Evolutionary conservation across 2,888 invertebrate species (phyloP).

Genomic region (Dicyrtoma fusca): DNA sequence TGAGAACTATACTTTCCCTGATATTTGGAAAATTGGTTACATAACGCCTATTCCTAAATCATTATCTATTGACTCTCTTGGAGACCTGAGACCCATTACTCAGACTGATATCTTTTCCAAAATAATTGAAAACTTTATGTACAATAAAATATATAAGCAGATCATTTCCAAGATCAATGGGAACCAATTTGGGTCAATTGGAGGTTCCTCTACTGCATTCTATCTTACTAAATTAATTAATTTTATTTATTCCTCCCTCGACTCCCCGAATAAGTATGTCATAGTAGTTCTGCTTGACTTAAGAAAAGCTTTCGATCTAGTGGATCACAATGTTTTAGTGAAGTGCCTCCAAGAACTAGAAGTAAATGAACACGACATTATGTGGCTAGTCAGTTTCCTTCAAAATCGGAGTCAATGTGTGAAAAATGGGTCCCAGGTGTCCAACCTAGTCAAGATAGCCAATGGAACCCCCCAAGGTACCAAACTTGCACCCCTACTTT

Average conservation of each 20-base stretch:
- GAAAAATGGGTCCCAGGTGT: no score
- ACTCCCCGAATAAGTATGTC: background rate
- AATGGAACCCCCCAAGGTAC: no score
- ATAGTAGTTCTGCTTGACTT: constrained; percentile 12
- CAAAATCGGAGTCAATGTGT: constrained; percentile 9
- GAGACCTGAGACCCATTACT: constrained; percentile 4
- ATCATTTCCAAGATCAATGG: constrained; percentile 8
- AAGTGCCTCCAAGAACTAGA: background rate
- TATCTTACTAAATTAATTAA: background rate
- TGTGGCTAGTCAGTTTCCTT: constrained; percentile 17
- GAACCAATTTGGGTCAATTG: constrained; percentile 7
- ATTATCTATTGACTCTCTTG: background rate
- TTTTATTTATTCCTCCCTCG: constrained; percentile 3
- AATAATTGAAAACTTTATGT: constrained; percentile 20
- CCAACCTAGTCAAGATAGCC: no score
- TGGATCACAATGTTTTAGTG: constrained; percentile 25
- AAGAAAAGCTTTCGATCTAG: constrained; percentile 28
- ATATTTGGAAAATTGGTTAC: constrained; percentile 7
- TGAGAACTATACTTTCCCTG: background rate
- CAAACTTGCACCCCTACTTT: no score
- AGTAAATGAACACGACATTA: constrained; percentile 1
- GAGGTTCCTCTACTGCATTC: background rate
- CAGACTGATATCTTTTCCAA: constrained; percentile 19
- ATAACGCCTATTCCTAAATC: constrained; percentile 15
- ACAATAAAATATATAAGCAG: constrained; percentile 4